These are phyloP conservation scores for Phrynocephalus forsythii DNA, from an alignment of 2,797 vertebrate genomes.

Conservation along the genomic window DNA sequence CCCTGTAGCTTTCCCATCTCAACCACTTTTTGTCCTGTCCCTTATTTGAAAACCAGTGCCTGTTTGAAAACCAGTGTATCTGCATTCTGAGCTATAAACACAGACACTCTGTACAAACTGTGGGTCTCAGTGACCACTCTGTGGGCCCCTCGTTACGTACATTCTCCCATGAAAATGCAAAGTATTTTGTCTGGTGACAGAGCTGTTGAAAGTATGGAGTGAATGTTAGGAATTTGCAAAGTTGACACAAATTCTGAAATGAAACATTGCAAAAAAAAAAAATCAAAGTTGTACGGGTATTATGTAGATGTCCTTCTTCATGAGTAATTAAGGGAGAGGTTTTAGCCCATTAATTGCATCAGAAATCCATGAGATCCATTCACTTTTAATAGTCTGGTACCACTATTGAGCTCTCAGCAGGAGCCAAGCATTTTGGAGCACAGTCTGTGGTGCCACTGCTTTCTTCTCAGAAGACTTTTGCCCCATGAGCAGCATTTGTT, in stretches of 20 bases:
- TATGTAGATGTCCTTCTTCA: neutral
- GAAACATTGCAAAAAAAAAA: neutral
- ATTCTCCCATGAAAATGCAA: neutral
- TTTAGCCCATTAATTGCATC: constrained; percentile 4
- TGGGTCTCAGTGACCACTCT: neutral
- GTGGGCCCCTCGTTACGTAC: neutral
- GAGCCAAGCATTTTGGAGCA: neutral
- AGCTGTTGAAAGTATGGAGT: neutral
- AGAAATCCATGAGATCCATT: neutral
- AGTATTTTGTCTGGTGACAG: neutral
- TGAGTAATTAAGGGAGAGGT: neutral
- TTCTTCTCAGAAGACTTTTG: neutral
- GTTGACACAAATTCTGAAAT: neutral
- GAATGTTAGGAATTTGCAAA: neutral
- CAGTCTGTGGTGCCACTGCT: neutral
- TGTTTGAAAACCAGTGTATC: neutral
- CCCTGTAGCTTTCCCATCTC: neutral
- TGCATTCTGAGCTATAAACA: neutral
- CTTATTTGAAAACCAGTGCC: neutral
- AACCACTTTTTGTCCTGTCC: neutral
- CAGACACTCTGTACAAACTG: neutral
- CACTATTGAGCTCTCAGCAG: neutral
- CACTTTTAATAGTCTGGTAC: neutral
- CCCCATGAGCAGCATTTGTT: neutral
- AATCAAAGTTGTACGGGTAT: neutral